Base-by-base conservation (phyloP, 2,113 vertebrate species). In the Dicaeum eximium region DNA sequence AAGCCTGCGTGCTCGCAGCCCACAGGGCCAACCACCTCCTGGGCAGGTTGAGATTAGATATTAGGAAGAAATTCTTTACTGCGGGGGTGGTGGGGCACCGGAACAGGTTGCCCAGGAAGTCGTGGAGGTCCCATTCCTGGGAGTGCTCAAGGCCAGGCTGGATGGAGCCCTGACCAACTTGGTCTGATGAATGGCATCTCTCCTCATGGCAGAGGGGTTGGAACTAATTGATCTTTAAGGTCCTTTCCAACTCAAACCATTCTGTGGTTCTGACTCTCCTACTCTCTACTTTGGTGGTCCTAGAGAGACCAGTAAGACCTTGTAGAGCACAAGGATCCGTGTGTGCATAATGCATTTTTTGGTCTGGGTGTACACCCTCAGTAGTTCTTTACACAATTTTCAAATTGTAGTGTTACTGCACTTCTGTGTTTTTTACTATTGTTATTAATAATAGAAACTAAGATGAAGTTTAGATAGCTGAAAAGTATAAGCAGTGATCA, bases 1-100 rank as follows among this genome's bases (percentile, higher is more conserved):
- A 69, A 40, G 15, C 38, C 42, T 42, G 25, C 3, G 1, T 0
- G 0, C 22, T 44, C 0, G 0, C 31, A 65, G 12, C 22, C 18
- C 22, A 11, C 22, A 60, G 25, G 38, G 13, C 13, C 16, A 53
- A 40, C 6, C 7, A 18, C 14, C 21, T 30, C 20, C 13, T 45
- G 9, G 24, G 16, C n/a, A 51, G 19, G 33, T 9, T 58, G 30
- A 51, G 19, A 51, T 73, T 38, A 33, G 13, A 33, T 24, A 58
- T 11, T 4, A 58, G 8, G 15, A 88, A 57, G 23, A 38, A 51
- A 21, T 80, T n/a, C 19, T 66, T 88, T 33, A 20, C 23, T 51
- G 14, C 19, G 33, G 20, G 5, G 6, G 7, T 57, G 37, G 5
- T 65, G 27, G 73, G 45, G 27, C 19, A 24, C 19, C 13, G 38